Conservation (phyloP, 2,113 vertebrate genomes). For the Neotragus moschatus region DNA sequence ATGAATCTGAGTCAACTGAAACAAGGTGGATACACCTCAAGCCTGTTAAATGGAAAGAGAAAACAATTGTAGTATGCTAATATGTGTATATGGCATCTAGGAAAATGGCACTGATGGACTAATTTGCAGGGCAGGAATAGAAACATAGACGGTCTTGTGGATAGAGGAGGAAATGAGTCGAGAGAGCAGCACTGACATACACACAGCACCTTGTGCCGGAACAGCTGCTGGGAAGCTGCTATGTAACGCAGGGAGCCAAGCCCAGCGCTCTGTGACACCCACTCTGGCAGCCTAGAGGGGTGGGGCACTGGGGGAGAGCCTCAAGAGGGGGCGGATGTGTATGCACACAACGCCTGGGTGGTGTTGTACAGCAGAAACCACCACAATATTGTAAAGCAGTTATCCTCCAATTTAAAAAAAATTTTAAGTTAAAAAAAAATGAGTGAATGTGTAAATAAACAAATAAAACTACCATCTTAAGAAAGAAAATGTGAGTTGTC, state of each 20-base stretch:
- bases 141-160: neutral
- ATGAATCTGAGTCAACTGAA: neutral
- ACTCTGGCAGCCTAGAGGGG: neutral
- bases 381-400: neutral
- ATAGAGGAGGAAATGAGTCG: neutral
- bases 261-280: no score
- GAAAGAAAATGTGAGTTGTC: neutral
- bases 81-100: neutral
- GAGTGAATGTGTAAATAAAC: neutral
- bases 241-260: no score
- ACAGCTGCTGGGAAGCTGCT: neutral
- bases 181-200: neutral
- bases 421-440: neutral
- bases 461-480: neutral
- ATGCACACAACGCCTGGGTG: neutral
- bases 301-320: neutral
- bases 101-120: neutral
- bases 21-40: neutral
- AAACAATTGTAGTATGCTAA: neutral
- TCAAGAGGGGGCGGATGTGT: fast-evolving
- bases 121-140: neutral
- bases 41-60: neutral
- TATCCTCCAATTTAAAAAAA: neutral
- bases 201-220: neutral
- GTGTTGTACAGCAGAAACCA: neutral